Conservation (phyloP, 2,888 invertebrate species). For the Cordilura impudica region DNA sequence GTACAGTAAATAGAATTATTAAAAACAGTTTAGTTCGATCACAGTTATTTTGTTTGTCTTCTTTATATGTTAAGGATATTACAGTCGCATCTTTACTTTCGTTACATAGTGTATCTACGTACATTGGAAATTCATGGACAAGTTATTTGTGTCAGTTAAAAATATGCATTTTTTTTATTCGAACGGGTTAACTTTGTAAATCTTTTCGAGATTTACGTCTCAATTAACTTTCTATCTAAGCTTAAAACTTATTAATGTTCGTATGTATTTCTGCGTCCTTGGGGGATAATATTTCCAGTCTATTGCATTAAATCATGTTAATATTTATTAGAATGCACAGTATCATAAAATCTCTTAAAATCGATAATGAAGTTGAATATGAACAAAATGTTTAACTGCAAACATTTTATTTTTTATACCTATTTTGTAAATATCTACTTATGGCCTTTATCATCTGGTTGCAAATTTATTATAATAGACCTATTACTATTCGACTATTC, state of each 20-base stretch:
- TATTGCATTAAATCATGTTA: constrained; percentile 53
- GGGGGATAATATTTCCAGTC: constrained; percentile 53
- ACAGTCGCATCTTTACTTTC: too few species aligned
- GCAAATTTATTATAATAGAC: too few species aligned
- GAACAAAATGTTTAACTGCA: not conserved
- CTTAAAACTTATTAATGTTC: constrained; percentile 7
- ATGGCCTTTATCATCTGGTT: too few species aligned
- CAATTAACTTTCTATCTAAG: not conserved
- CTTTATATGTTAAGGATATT: too few species aligned
- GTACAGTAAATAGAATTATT: too few species aligned
- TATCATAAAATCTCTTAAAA: constrained; percentile 14
- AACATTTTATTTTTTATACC: too few species aligned
- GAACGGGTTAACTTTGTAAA: constrained; percentile 50
- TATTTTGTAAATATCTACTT: too few species aligned
- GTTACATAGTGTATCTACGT: too few species aligned
- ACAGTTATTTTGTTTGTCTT: too few species aligned
- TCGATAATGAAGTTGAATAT: constrained; percentile 3
- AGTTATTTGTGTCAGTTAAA: constrained; percentile 49
- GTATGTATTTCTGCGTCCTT: constrained; percentile 8
- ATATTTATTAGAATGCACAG: constrained; percentile 24
- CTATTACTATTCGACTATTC: too few species aligned
- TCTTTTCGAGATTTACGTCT: constrained; percentile 9
- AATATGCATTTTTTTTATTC: constrained; percentile 50
- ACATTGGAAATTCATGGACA: not conserved
- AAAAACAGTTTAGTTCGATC: too few species aligned